These are phyloP conservation scores for Neoaliturus tenellus DNA, from an alignment of 2,888 invertebrate genomes.

Conservation along the genomic window DNA sequence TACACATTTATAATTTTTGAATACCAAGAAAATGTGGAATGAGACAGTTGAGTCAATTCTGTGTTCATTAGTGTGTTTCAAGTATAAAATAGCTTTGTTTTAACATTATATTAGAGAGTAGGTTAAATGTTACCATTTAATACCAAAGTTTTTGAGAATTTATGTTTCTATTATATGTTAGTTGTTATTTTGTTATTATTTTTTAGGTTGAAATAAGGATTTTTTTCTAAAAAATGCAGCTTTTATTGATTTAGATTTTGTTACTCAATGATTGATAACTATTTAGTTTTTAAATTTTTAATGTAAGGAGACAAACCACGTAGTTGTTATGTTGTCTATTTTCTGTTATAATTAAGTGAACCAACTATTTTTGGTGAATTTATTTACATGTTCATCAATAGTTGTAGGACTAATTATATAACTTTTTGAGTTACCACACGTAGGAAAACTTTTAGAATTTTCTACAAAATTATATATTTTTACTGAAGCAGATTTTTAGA, in stretches of 20 bases:
- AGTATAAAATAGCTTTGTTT: background rate
- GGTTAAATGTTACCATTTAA: background rate
- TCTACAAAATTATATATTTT: conserved; percentile 14
- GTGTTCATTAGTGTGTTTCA: conserved; percentile 31
- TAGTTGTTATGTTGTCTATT: too few relatives aligned
- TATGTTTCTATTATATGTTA: background rate
- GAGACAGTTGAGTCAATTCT: conserved; percentile 10
- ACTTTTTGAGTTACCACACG: background rate
- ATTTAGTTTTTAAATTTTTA: too few relatives aligned
- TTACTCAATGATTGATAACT: too few relatives aligned
- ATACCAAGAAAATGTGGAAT: background rate
- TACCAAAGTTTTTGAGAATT: conserved; percentile 6
- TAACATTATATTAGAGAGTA: background rate
- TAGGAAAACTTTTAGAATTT: conserved; percentile 10
- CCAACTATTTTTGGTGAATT: background rate
- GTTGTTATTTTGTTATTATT: background rate
- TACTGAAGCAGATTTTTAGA: background rate
- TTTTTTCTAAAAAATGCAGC: too few relatives aligned
- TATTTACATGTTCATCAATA: too few relatives aligned
- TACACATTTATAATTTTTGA: too few relatives aligned
- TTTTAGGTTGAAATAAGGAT: background rate
- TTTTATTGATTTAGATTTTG: too few relatives aligned
- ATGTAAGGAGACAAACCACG: too few relatives aligned
- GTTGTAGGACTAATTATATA: background rate
- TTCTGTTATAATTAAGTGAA: too few relatives aligned